Base-by-base conservation (phyloP, 37 sponge, comb jelly and placozoan species). In the Ianthella basta region DNA sequence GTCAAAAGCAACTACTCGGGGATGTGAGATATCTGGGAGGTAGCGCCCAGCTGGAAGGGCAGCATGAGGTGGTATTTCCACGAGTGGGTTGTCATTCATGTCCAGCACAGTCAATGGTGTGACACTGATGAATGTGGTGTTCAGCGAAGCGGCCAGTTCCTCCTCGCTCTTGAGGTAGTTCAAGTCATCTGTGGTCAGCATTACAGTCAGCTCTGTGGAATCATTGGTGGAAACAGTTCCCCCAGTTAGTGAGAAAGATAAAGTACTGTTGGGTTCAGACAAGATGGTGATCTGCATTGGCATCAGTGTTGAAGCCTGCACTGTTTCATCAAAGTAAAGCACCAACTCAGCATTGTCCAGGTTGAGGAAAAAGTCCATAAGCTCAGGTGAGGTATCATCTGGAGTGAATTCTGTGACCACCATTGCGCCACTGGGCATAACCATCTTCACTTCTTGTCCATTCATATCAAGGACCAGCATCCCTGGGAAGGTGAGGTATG, bases 321-420 rank as follows among this genome's bases (percentile, higher is more conserved):
- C 86, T 41, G 92, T 92, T 59, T 97, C 97, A 50, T 87, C 89
- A 85, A 97, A 97, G 77, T 68, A 82, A 34, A 97, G 77, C 40
- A 73, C 72, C 18, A 96, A 38, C 20, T 90, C 21, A 21, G 90
- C 95, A 4, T 44, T 30, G 40, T 92, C 72, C 84, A 97, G 84
- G 70, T 97, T 87, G 20, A 97, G 83, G 35, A 87, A 86, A 86
- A 91, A 97, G 40, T 36, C 15, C 19, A 79, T 87, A 32, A 97
- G 85, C 0, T 21, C 21, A 4, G 97, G 97, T 6, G 81, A 41
- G 20, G 95, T 88, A 54, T 36, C 81, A 68, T 97, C 97, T 34
- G 79, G 60, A 18, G 81, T 88, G 79, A 85, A 97, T 24, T 55
- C 27, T 0, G 60, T 56, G 12, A 84, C 93, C 19, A 56, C 27